Evolutionary conservation across 2,113 vertebrate species (phyloP).

Genomic region (Heloderma charlesbogerti): DNA sequence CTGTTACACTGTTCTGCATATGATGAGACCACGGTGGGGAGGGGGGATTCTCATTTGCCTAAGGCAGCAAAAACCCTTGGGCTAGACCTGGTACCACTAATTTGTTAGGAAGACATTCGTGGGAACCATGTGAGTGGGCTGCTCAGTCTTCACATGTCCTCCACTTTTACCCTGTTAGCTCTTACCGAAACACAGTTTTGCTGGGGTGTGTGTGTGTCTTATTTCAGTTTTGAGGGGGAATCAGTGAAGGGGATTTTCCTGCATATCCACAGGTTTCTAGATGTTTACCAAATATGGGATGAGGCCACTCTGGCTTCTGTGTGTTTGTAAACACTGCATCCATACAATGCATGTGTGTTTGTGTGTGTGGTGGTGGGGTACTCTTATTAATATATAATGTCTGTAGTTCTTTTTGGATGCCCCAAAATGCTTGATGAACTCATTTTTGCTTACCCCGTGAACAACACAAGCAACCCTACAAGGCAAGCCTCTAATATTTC

Average conservation of each 20-base stretch:
- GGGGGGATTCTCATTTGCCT: background rate
- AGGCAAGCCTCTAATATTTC: background rate
- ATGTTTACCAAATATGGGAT: background rate
- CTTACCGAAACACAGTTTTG: background rate
- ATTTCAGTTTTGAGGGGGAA: background rate
- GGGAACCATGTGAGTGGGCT: background rate
- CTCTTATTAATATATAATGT: background rate
- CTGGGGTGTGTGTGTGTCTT: background rate
- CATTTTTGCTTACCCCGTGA: background rate
- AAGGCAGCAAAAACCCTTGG: background rate
- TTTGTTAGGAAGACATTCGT: background rate
- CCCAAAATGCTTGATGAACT: background rate
- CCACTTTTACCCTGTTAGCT: background rate
- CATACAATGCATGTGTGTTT: too few species aligned
- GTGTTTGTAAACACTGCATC: background rate
- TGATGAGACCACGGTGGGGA: background rate
- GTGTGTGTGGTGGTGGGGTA: background rate
- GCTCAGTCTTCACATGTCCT: background rate
- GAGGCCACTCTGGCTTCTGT: background rate
- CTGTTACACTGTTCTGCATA: background rate
- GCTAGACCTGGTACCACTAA: background rate
- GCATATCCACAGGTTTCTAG: background rate
- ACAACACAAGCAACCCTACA: background rate
- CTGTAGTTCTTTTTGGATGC: background rate
- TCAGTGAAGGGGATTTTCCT: background rate